phyloP scores from a whole-genome alignment of 2,797 vertebrate species.

The Lepilemur ruficaudatus region DNA sequence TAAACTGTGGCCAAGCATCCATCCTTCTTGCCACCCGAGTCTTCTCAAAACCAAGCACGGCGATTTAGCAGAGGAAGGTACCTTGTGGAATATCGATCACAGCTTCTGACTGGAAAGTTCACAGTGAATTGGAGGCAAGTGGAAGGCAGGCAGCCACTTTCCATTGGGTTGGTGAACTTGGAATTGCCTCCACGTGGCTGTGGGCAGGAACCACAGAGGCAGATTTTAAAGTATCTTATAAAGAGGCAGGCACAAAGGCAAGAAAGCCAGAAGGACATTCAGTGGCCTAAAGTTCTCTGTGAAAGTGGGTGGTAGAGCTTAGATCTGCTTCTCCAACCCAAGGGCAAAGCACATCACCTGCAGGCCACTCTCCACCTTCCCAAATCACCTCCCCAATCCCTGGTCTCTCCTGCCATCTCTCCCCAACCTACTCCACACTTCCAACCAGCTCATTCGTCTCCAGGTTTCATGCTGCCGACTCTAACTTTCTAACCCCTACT shows the following conservation, averaged over 20 bases:
- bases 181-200: neutral
- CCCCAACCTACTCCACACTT: neutral
- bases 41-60: neutral
- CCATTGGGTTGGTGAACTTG: neutral
- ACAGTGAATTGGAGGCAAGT: neutral
- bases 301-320: neutral
- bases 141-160: neutral
- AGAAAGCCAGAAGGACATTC: neutral
- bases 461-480: neutral
- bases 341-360: rapidly evolving
- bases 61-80: neutral
- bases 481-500: neutral
- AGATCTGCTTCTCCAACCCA: neutral
- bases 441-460: neutral
- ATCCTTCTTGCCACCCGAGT: neutral
- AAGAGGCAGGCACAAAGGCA: neutral
- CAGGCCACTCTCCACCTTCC: neutral
- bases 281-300: neutral
- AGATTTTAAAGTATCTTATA: neutral
- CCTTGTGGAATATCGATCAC: neutral
- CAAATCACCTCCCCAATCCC: neutral
- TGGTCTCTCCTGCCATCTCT: rapidly evolving
- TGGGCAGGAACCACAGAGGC: neutral
- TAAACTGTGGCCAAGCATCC: neutral
- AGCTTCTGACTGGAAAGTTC: neutral